phyloP scores from a whole-genome alignment of 2,113 vertebrate species.

The Pterophyllum scalare region DNA sequence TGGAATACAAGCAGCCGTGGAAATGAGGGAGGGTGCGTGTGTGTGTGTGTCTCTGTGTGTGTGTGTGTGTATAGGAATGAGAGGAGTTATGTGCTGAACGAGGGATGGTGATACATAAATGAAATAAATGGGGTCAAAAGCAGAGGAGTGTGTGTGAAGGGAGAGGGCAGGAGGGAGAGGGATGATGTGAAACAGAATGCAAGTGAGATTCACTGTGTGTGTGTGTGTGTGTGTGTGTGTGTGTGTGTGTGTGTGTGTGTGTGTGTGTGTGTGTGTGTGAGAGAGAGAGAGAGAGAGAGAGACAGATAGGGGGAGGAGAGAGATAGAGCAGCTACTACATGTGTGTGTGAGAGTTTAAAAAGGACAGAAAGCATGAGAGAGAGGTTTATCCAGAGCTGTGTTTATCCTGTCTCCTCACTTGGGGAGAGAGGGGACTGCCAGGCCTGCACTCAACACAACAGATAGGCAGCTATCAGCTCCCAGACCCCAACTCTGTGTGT shows the following conservation, averaged over 20 bases:
- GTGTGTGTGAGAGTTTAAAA: slow-evolving; percentile 23
- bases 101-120: slow-evolving; percentile 44
- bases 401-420: slow-evolving; percentile 61
- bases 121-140: slow-evolving; percentile 55
- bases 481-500: slow-evolving; percentile 24
- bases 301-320: slow-evolving; percentile 33
- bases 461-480: slow-evolving; percentile 67
- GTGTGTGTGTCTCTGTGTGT: background rate
- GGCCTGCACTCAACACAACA: slow-evolving; percentile 44
- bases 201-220: slow-evolving; percentile 21
- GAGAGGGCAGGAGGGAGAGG: slow-evolving; percentile 2
- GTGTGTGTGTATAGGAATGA: slow-evolving; percentile 2
- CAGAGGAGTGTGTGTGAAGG: slow-evolving; percentile 17
- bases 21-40: background rate
- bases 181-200: slow-evolving; percentile 28
- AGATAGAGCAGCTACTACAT: slow-evolving; percentile 12
- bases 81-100: slow-evolving; percentile 12
- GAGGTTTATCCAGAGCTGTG: slow-evolving; percentile 56
- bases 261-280: background rate
- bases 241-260: slow-evolving; percentile 8
- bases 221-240: slow-evolving; percentile 11
- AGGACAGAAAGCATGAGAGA: slow-evolving; percentile 40
- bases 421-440: slow-evolving; percentile 32
- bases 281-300: too few species aligned
- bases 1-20: background rate